Percentiles rank a stretch among this genome's conserved stretches.
Evolutionary conservation across 2,888 invertebrate genomes (phyloP).

Genomic region (Rosalia funebris): DNA sequence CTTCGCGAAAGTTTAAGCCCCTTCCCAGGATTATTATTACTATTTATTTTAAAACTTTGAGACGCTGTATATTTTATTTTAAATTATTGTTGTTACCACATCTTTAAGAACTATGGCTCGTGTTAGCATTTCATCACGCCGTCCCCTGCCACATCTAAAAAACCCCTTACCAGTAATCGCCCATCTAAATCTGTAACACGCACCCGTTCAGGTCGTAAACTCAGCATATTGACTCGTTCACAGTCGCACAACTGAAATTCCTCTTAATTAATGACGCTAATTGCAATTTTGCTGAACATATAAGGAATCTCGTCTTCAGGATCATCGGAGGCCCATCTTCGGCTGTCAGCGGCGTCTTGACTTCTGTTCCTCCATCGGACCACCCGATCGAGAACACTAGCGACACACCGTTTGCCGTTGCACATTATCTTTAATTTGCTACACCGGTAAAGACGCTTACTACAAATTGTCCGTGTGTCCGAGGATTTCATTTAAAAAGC

Average conservation of each 20-base stretch:
- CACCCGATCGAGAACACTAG: conserved; percentile 14
- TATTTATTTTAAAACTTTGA: too few relatives aligned
- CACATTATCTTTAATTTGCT: too few relatives aligned
- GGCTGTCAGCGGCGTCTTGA: conserved; percentile 32
- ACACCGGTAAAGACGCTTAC: too few relatives aligned
- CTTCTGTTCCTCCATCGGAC: conserved; percentile 29
- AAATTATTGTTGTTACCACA: too few relatives aligned
- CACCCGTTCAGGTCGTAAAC: conserved; percentile 29
- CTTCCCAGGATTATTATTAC: too few relatives aligned
- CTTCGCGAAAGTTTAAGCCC: too few relatives aligned
- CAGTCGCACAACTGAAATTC: conserved; percentile 45
- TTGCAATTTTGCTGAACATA: conserved; percentile 38
- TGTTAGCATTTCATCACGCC: too few relatives aligned
- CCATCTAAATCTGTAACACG: conserved; percentile 43
- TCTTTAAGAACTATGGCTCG: too few relatives aligned
- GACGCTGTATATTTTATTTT: too few relatives aligned
- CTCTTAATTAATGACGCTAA: conserved; percentile 49
- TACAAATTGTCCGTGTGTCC: too few relatives aligned
- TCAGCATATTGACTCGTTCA: conserved; percentile 27
- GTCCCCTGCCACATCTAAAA: too few relatives aligned
- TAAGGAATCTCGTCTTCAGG: conserved; percentile 38
- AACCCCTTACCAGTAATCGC: conserved; percentile 37
- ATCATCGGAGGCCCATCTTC: conserved; percentile 28
- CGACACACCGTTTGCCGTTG: neutral
- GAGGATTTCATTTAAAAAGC: too few relatives aligned